phyloP scores from a whole-genome alignment of 37 sponge, comb jelly and placozoan genomes.

The Spongilla lacustris region DNA sequence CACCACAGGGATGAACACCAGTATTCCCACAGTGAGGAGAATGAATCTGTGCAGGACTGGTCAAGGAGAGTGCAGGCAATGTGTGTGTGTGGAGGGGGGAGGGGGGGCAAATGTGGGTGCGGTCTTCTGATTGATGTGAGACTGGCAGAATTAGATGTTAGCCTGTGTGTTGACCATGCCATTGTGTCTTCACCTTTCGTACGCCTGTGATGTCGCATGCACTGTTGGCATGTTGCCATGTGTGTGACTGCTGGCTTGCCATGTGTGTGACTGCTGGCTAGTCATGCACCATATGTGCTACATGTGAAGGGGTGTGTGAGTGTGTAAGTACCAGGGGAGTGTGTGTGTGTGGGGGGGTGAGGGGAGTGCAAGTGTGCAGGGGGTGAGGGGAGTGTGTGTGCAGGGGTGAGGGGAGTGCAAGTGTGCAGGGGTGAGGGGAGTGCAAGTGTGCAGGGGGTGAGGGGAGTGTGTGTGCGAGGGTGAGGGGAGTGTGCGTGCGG shows the following conservation, averaged over 20 bases:
- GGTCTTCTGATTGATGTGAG: too few relatives aligned
- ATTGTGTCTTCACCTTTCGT: too few relatives aligned
- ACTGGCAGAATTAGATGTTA: too few relatives aligned
- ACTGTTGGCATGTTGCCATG: too few relatives aligned
- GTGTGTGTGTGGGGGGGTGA: too few relatives aligned
- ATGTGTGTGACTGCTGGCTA: too few relatives aligned
- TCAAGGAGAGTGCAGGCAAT: not conserved
- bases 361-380: not conserved
- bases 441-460: not conserved
- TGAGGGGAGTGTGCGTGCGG: too few relatives aligned
- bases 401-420: not conserved
- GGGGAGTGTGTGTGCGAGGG: not conserved
- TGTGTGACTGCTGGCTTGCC: too few relatives aligned
- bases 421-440: not conserved
- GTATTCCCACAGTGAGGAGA: slow-evolving; percentile 66
- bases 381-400: not conserved
- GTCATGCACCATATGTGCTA: too few relatives aligned
- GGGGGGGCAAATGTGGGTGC: not conserved
- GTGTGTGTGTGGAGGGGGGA: slow-evolving; percentile 11
- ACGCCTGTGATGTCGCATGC: too few relatives aligned
- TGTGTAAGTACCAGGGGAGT: not conserved
- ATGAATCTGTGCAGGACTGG: slow-evolving; percentile 55
- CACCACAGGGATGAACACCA: slow-evolving; percentile 86
- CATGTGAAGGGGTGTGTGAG: slow-evolving; percentile 38
- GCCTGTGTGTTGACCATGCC: too few relatives aligned